phyloP scores from a whole-genome alignment of 2,888 invertebrate genomes.

The Shargacucullia verbasci region DNA sequence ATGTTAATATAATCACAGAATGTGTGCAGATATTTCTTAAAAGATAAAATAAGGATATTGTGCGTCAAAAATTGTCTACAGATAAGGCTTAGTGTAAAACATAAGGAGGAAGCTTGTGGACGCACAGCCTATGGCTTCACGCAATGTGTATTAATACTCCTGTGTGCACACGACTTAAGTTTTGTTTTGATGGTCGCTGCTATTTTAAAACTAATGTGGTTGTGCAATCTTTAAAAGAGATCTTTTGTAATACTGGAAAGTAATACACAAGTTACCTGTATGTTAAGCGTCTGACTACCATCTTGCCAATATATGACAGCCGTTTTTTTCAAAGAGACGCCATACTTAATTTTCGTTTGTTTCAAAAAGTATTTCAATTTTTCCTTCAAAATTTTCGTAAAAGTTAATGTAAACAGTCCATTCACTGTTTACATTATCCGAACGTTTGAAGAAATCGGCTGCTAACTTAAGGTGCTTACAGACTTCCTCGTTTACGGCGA shows the following conservation, averaged over 20 bases:
- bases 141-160: conserved; percentile 56
- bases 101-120: conserved; percentile 43
- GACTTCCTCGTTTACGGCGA: conserved; percentile 4
- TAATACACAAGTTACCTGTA: too few species aligned
- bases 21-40: background rate
- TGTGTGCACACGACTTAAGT: conserved; percentile 55
- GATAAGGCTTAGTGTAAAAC: conserved; percentile 21
- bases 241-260: background rate
- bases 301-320: too few species aligned
- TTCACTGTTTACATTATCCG: too few species aligned
- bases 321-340: too few species aligned
- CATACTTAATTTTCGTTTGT: too few species aligned
- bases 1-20: background rate
- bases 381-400: too few species aligned
- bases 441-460: too few species aligned
- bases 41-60: background rate
- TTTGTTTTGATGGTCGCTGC: conserved; percentile 47
- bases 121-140: conserved; percentile 52
- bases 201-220: conserved; percentile 4
- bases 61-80: conserved; percentile 34
- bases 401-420: too few species aligned
- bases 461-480: background rate
- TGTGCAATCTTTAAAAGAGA: conserved; percentile 24
- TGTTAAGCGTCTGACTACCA: too few species aligned
- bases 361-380: too few species aligned